Base-by-base conservation (phyloP, 2,797 vertebrate species). In the Coreius guichenoti region DNA sequence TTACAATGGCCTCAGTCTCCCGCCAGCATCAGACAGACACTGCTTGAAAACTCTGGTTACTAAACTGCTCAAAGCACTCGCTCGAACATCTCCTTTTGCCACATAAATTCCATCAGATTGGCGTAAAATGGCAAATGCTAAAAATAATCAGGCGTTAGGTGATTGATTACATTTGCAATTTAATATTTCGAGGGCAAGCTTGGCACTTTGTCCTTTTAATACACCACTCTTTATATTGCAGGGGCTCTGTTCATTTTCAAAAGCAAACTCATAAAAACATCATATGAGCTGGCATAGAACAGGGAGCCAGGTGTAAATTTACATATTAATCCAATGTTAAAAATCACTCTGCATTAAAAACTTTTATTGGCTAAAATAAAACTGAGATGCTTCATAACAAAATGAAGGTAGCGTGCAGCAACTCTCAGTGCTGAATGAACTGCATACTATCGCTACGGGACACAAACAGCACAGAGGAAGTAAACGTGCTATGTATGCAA, bases 311-410 rank as follows among this genome's bases (percentile, higher is more conserved):
- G 91, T 93, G 90, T 92, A 94, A 93, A 95, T 95, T 94, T 95
- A 94, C 94, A 95, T 95, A 95, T 95, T 94, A 94, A 95, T 95
- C 93, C 93, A 95, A 94, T 93, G 91, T 93, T 94, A 94, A 94
- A 95, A 95, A 94, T 93, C 91, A 86, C 81, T 89, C 89, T 90
- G 91, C 69, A 93, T 94, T 94, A 94, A 95, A 90, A 94, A 91
- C 78, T 86, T 95, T 95, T 95, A 95, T 86, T 88, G 91, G 91
- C 86, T 88, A 91, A 93, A 95, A 94, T 95, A 93, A 95, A 95
- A 94, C 91, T 79, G 92, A 95, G 94, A 94, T 91, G 93, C 93
- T 92, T 92, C 91, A 93, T 92, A 93, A 92, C 92, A 91, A 93
- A 95, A 95, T 94, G 80, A 94, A 92, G 91, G 63, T 67, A 87